Conservation (phyloP, 2,113 vertebrate genomes). For the Anas platyrhynchos region DNA sequence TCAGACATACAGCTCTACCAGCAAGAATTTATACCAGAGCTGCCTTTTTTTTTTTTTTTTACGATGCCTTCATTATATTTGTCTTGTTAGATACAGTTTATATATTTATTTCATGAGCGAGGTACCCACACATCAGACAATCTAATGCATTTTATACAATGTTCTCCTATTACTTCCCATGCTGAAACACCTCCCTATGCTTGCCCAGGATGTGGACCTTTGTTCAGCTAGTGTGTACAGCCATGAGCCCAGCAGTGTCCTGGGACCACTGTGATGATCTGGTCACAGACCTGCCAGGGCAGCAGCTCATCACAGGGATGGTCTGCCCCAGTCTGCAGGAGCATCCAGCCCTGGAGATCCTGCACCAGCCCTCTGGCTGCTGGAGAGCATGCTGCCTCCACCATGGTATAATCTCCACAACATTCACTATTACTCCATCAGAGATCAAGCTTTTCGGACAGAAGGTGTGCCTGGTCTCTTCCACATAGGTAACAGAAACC, state of each 20-base stretch:
- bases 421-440: fast-evolving
- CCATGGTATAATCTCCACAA: not conserved
- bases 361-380: not conserved
- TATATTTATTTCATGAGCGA: constrained; percentile 54
- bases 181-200: not conserved
- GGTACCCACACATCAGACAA: not conserved
- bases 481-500: not conserved
- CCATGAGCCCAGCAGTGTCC: not conserved
- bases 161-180: not conserved
- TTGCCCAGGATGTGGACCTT: not conserved
- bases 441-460: not conserved
- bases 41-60: constrained; percentile 27
- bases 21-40: constrained; percentile 76
- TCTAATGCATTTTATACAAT: constrained; percentile 2
- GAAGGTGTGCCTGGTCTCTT: not conserved
- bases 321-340: not conserved
- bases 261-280: not conserved
- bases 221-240: not conserved
- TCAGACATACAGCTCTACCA: constrained; percentile 76
- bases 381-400: not conserved
- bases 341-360: not conserved
- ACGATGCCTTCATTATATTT: constrained; percentile 63
- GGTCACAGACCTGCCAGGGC: not conserved
- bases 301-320: not conserved
- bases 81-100: constrained; percentile 68